phyloP scores from a whole-genome alignment of 2,113 vertebrate species.

The Barbus barbus region DNA sequence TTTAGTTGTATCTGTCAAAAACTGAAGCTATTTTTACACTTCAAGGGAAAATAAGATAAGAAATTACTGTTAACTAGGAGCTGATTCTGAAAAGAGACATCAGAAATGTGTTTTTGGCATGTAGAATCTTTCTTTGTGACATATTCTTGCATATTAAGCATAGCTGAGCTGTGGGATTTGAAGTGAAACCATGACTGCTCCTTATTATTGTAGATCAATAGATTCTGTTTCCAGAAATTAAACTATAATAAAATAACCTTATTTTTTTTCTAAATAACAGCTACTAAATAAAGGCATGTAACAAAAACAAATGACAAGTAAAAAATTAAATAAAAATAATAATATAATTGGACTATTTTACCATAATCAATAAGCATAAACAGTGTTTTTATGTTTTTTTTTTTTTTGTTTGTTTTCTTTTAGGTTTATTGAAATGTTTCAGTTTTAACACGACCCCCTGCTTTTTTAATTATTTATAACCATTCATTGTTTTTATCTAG shows the following conservation, averaged over 20 bases:
- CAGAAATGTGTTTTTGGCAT: not conserved
- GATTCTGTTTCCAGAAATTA: no score
- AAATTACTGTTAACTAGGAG: not conserved
- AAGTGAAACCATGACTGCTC: not conserved
- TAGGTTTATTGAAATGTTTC: not conserved
- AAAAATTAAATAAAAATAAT: not conserved
- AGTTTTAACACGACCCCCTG: not conserved
- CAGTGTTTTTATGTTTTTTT: not conserved
- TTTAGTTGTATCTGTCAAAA: conserved; percentile 11
- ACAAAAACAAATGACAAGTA: not conserved
- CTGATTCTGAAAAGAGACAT: conserved; percentile 11
- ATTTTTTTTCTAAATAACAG: not conserved
- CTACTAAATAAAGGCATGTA: not conserved
- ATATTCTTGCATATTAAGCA: not conserved
- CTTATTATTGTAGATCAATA: not conserved
- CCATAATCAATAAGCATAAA: not conserved
- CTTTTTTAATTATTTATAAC: not conserved
- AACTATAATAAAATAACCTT: no score
- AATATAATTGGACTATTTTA: not conserved
- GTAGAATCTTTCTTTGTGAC: no score
- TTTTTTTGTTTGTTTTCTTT: not conserved
- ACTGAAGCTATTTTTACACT: conserved; percentile 36
- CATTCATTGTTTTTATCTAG: not conserved
- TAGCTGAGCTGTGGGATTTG: not conserved
- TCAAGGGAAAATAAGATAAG: not conserved